A percentile compares a stretch with the other conserved stretches of the same genome.
phyloP scores from a whole-genome alignment of 2,113 vertebrate genomes.

The Muntiacus reevesi region DNA sequence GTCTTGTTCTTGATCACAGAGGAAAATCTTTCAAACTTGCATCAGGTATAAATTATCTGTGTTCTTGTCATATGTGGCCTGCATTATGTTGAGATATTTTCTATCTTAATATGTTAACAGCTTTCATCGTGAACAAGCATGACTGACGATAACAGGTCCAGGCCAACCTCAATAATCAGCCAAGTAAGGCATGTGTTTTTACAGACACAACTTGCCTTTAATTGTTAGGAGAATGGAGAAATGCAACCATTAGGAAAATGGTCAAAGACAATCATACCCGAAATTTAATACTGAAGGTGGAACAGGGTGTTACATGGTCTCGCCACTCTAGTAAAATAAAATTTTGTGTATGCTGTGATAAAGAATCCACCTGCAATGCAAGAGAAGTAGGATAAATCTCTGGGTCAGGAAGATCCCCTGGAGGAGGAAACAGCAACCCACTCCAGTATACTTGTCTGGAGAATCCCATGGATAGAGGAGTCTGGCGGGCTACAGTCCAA shows the following conservation, averaged over 20 bases:
- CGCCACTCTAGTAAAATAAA: too few relatives aligned
- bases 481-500: fast-evolving
- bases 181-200: neutral
- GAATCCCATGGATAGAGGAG: neutral
- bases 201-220: neutral
- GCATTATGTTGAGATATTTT: neutral
- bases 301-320: neutral
- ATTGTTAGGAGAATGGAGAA: neutral
- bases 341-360: neutral
- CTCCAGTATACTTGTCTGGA: neutral
- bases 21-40: neutral
- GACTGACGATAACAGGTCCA: neutral
- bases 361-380: neutral
- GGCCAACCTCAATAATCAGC: neutral
- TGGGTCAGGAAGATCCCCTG: neutral
- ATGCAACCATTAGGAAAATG: neutral
- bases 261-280: neutral
- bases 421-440: neutral
- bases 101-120: neutral
- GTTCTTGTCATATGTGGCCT: neutral
- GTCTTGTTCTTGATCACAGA: neutral
- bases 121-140: neutral
- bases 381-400: neutral
- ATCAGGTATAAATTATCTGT: neutral
- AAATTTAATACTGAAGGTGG: too few relatives aligned